Conservation (phyloP, 2,797 vertebrate genomes). For the Hydrophis major region DNA sequence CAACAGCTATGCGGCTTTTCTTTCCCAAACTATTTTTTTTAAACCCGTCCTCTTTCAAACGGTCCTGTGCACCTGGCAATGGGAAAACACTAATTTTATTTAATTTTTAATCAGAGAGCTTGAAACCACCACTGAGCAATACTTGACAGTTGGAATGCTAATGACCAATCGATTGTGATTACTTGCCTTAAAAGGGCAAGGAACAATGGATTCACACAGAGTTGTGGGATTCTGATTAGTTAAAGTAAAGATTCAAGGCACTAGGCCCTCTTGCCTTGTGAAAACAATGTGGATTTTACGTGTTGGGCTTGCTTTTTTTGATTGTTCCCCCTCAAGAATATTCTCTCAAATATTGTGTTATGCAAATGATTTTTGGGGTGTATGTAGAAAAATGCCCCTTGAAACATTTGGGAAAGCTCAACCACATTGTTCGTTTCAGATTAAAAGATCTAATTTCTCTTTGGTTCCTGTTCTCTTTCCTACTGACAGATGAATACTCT, state of each 20-base stretch:
- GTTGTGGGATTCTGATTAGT: conserved; percentile 37
- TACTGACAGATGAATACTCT: not conserved
- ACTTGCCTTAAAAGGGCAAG: conserved; percentile 56
- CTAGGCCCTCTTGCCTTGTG: conserved; percentile 22
- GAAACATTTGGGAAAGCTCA: conserved; percentile 1
- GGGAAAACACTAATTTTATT: conserved; percentile 60
- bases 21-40: not conserved
- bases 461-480: not conserved
- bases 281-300: conserved; percentile 42
- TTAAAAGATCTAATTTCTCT: conserved; percentile 47
- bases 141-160: conserved; percentile 57
- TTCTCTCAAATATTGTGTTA: conserved; percentile 2
- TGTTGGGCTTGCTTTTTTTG: conserved; percentile 27
- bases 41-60: not conserved
- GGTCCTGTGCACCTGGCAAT: conserved; percentile 37
- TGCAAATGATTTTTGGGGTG: conserved; percentile 43
- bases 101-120: conserved; percentile 67
- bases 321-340: conserved; percentile 39
- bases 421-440: conserved; percentile 22
- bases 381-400: conserved; percentile 24
- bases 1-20: not conserved
- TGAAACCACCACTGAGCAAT: conserved; percentile 54
- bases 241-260: conserved; percentile 2
- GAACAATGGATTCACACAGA: conserved; percentile 43
- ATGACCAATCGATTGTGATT: conserved; percentile 50